A percentile compares a stretch with the other conserved stretches of the same genome.
Conservation (phyloP, 2,113 vertebrate species). For the Limnothrissa miodon region DNA sequence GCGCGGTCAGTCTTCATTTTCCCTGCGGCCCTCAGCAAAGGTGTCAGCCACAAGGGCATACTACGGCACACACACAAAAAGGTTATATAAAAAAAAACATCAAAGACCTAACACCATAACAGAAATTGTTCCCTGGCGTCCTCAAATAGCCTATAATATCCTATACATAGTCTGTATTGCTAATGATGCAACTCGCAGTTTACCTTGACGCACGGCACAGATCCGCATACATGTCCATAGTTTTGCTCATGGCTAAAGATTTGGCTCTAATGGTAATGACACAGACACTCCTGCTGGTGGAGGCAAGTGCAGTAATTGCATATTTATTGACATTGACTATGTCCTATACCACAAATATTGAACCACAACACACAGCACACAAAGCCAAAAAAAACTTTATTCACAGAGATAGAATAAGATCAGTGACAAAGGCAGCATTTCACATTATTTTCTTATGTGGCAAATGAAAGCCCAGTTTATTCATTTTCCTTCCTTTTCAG, state of each 20-base stretch:
- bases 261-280: not conserved
- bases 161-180: no score
- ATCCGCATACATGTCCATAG: constrained; percentile 54
- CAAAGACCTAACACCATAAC: not conserved
- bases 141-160: no score
- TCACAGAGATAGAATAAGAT: no score
- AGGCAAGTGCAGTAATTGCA: not conserved
- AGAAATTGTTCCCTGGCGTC: no score
- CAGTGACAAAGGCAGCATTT: not conserved
- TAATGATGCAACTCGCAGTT: not conserved
- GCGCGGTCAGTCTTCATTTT: constrained; percentile 51
- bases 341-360: not conserved
- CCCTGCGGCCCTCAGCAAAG: constrained; percentile 55
- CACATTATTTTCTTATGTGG: not conserved
- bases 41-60: constrained; percentile 66
- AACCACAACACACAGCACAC: not conserved
- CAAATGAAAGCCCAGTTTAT: not conserved
- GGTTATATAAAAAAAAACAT: no score
- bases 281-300: not conserved
- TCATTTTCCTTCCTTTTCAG: constrained; percentile 62
- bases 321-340: not conserved
- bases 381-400: no score
- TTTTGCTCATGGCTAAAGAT: not conserved
- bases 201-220: constrained; percentile 61
- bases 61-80: constrained; percentile 36